phyloP scores from a whole-genome alignment of 1,140 invertebrate genomes.

The Anastrepha ludens region DNA sequence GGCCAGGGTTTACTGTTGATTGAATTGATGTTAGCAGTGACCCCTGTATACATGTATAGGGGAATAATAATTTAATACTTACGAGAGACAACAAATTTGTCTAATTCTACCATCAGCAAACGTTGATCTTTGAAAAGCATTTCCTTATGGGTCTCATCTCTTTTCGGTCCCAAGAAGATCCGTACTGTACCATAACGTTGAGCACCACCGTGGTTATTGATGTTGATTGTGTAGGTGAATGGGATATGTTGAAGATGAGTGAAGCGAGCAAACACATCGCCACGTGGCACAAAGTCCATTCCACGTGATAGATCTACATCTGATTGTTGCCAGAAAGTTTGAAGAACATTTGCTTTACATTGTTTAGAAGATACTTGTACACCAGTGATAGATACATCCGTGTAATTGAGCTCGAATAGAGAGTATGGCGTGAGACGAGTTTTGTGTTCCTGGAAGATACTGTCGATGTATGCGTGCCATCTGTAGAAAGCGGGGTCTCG shows the following conservation, averaged over 20 bases:
- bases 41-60: neutral
- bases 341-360: constrained; percentile 74
- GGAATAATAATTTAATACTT: constrained; percentile 67
- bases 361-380: constrained; percentile 76
- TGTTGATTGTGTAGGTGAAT: too few species aligned
- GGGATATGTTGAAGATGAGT: too few species aligned
- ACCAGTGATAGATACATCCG: constrained; percentile 78
- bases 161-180: constrained; percentile 79
- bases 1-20: constrained; percentile 78
- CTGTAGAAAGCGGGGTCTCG: too few species aligned
- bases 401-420: constrained; percentile 77
- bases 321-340: too few species aligned
- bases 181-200: constrained; percentile 81
- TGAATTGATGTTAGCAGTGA: neutral
- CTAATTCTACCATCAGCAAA: too few species aligned
- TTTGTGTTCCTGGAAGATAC: too few species aligned
- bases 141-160: too few species aligned
- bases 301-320: constrained; percentile 80
- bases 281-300: constrained; percentile 84
- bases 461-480: too few species aligned
- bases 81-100: constrained; percentile 75
- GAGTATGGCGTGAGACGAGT: constrained; percentile 77
- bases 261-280: constrained; percentile 76
- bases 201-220: constrained; percentile 41
- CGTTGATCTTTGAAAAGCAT: too few species aligned